Percentiles rank a stretch among this genome's conserved stretches.
These are phyloP conservation scores for Pseudochirops corinnae DNA, from an alignment of 2,797 vertebrate genomes.

Conservation along the genomic window DNA sequence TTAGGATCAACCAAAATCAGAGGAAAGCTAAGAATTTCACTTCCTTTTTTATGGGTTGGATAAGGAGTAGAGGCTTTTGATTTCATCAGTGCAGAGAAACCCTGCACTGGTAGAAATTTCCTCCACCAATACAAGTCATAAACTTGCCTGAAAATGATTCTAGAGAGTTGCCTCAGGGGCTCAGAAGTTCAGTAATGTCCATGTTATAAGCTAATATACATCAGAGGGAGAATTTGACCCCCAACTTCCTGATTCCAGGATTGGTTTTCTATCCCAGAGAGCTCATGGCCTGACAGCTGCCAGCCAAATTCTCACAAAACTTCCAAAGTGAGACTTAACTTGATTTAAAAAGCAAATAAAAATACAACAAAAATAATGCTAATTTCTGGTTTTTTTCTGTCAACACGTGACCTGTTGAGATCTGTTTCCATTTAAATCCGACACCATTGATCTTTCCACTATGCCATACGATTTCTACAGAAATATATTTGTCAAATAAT, in stretches of 20 bases:
- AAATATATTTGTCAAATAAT: background rate
- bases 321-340: background rate
- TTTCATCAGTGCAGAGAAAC: background rate
- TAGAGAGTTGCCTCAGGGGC: background rate
- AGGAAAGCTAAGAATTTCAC: background rate
- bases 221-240: background rate
- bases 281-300: background rate
- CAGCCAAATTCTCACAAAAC: background rate
- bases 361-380: background rate
- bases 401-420: background rate
- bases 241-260: background rate
- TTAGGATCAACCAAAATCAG: background rate
- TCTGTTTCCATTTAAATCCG: background rate
- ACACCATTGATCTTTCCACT: background rate
- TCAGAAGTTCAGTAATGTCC: background rate
- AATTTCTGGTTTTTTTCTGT: background rate
- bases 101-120: background rate
- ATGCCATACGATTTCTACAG: background rate
- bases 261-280: background rate
- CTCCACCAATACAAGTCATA: background rate
- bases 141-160: background rate
- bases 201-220: background rate
- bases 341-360: background rate
- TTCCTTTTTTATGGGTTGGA: background rate
- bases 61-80: background rate